These are phyloP conservation scores for Araneus ventricosus DNA, from an alignment of 1,140 invertebrate species.

Conservation along the genomic window DNA sequence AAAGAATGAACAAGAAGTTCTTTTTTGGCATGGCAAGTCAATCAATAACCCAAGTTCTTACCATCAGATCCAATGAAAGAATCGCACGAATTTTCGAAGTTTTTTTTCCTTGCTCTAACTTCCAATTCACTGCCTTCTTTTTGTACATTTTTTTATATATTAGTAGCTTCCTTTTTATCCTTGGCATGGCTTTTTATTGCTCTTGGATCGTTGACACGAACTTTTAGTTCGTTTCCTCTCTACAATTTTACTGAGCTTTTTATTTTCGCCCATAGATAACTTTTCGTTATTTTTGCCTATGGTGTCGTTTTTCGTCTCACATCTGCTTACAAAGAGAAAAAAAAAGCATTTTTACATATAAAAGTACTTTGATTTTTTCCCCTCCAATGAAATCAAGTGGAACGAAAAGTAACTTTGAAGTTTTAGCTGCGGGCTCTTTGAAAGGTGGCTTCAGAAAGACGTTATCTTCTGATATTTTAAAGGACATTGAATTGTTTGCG, in stretches of 20 bases:
- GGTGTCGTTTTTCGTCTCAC: background rate
- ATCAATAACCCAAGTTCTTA: conserved; percentile 72
- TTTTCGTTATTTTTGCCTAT: conserved; percentile 34
- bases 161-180: conserved; percentile 36
- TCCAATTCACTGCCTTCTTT: conserved; percentile 47
- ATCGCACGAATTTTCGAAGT: conserved; percentile 71
- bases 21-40: conserved; percentile 71
- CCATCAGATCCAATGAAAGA: conserved; percentile 64
- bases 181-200: conserved; percentile 65
- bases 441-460: background rate
- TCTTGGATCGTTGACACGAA: conserved; percentile 70
- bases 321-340: background rate
- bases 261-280: background rate
- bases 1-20: conserved; percentile 68
- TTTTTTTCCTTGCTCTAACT: conserved; percentile 63
- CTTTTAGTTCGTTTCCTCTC: conserved; percentile 62
- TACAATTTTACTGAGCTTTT: conserved; percentile 22
- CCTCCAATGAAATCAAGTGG: background rate
- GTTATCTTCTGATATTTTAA: background rate
- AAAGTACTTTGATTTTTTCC: background rate
- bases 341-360: conserved; percentile 19
- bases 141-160: conserved; percentile 51
- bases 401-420: background rate
- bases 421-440: background rate
- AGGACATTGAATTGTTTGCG: background rate